These are phyloP conservation scores for Nothoprocta pentlandii DNA, from an alignment of 2,113 vertebrate species.

Conservation along the genomic window DNA sequence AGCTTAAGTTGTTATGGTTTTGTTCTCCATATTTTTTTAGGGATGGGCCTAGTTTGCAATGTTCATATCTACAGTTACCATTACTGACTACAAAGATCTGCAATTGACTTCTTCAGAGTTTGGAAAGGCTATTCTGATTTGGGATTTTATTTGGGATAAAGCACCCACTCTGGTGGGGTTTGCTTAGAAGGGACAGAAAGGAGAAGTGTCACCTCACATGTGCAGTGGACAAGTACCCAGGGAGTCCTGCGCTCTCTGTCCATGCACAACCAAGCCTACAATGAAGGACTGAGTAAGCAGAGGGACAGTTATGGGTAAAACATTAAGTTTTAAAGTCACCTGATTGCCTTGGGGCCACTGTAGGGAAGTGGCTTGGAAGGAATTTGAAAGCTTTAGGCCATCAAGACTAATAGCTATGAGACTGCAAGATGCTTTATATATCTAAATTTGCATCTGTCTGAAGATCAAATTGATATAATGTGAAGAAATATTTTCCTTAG, in stretches of 20 bases:
- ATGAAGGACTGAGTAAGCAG: background rate
- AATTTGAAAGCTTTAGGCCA: background rate
- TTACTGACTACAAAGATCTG: background rate
- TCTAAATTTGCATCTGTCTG: background rate
- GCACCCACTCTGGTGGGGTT: background rate
- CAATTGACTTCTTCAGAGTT: background rate
- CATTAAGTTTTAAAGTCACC: background rate
- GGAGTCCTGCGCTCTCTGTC: background rate
- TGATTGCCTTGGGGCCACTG: background rate
- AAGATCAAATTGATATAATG: background rate
- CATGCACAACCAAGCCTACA: rapidly evolving
- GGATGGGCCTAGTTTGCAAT: background rate
- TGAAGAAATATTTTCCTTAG: background rate
- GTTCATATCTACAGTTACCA: background rate
- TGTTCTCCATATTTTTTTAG: background rate
- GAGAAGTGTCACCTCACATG: rapidly evolving
- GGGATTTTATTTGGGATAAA: background rate
- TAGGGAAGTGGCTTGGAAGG: background rate
- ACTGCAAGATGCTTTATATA: background rate
- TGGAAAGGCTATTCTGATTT: background rate
- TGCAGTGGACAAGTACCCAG: rapidly evolving
- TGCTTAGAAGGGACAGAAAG: background rate
- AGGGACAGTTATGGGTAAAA: background rate
- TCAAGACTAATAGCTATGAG: background rate
- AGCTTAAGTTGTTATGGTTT: background rate